Percentiles rank a stretch among this genome's conserved stretches.
Conservation (phyloP, 1,140 invertebrate species). For the Monomorium pharaonis region DNA sequence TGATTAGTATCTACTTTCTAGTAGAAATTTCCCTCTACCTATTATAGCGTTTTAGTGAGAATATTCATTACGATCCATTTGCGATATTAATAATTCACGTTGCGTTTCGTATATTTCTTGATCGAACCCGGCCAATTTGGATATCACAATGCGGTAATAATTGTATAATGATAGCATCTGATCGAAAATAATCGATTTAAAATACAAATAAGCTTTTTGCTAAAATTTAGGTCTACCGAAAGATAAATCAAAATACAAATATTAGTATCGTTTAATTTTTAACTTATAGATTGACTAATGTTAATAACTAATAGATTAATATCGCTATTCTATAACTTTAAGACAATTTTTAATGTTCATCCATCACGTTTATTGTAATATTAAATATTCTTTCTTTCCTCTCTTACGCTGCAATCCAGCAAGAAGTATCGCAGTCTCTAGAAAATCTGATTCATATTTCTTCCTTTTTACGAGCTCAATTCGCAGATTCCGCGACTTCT, state of each 20-base stretch:
- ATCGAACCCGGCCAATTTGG: neutral
- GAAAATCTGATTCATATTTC: neutral
- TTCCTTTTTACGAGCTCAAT: neutral
- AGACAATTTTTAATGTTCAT: neutral
- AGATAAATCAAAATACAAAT: neutral
- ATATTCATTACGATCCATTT: slow-evolving; percentile 23
- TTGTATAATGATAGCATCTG: neutral
- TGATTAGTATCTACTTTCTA: slow-evolving; percentile 59
- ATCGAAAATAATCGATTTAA: neutral
- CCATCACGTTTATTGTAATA: neutral
- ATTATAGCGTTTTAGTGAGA: slow-evolving; percentile 18
- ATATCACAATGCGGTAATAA: neutral
- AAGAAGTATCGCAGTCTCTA: neutral
- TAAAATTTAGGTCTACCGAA: neutral
- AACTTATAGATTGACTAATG: neutral
- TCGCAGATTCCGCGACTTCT: neutral
- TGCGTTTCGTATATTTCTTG: neutral
- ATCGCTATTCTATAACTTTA: neutral
- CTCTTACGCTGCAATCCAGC: neutral
- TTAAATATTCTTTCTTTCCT: neutral
- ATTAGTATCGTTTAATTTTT: neutral
- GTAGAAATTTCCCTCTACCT: slow-evolving; percentile 21
- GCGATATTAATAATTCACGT: slow-evolving; percentile 53
- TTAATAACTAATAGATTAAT: too few species aligned
- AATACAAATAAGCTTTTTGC: too few species aligned